These are phyloP conservation scores for Patiria miniata DNA, from an alignment of 35 echinoderm and acorn worm genomes.

Conservation along the genomic window DNA sequence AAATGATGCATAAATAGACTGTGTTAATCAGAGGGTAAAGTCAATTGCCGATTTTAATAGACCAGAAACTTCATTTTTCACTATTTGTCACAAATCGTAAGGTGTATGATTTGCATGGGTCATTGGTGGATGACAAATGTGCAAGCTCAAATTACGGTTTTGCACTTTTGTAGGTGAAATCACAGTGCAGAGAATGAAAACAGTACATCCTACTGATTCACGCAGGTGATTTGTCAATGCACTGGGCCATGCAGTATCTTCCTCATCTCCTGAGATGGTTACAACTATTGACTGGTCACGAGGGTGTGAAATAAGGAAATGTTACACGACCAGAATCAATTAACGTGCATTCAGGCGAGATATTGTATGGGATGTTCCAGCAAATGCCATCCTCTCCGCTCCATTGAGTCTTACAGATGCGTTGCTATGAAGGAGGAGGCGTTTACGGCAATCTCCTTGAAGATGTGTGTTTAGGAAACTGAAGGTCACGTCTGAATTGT, in stretches of 20 bases:
- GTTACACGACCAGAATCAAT: constrained; percentile 4
- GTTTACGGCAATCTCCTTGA: neutral
- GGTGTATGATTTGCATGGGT: no score
- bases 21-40: no score
- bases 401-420: neutral
- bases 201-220: neutral
- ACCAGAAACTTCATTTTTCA: no score
- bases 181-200: no score
- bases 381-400: neutral
- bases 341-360: constrained; percentile 2
- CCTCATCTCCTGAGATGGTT: neutral
- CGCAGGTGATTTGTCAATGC: neutral
- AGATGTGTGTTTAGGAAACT: neutral
- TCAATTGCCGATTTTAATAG: no score
- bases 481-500: constrained; percentile 6
- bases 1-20: no score
- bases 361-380: constrained; percentile 2
- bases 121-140: no score
- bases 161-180: no score
- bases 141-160: no score
- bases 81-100: no score
- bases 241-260: neutral
- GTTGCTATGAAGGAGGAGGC: neutral
- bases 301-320: neutral
- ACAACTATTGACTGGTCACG: neutral